Evolutionary conservation across 1,140 invertebrate genomes (phyloP).

Genomic region (Branchinecta lynchi): DNA sequence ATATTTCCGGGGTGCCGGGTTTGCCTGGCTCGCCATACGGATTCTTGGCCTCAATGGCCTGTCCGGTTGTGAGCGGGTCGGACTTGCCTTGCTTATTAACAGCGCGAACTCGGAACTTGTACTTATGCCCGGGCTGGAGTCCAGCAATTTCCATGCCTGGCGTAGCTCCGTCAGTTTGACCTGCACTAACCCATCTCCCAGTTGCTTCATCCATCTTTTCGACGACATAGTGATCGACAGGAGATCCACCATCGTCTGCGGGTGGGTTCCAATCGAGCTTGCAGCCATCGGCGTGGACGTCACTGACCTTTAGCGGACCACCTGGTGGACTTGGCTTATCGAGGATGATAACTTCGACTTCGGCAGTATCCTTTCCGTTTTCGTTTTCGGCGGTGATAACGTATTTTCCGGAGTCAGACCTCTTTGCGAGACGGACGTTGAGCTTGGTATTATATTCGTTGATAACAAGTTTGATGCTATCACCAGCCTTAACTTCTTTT

Average conservation of each 20-base stretch:
- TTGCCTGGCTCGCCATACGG: conserved; percentile 77
- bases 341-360: conserved; percentile 79
- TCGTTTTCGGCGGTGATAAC: conserved; percentile 80
- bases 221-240: conserved; percentile 76
- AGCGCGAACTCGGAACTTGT: conserved; percentile 87
- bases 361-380: conserved; percentile 79
- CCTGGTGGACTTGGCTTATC: conserved; percentile 74
- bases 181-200: conserved; percentile 79
- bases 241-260: conserved; percentile 72
- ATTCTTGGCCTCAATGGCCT: conserved; percentile 92
- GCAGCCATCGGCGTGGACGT: conserved; percentile 69
- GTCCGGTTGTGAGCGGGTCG: conserved; percentile 72
- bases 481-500: conserved; percentile 53
- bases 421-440: conserved; percentile 61
- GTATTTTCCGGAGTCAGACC: conserved; percentile 78
- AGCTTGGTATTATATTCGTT: conserved; percentile 81
- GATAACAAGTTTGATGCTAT: conserved; percentile 55
- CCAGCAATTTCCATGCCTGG: conserved; percentile 57
- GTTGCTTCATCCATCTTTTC: conserved; percentile 88
- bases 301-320: conserved; percentile 71
- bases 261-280: conserved; percentile 78
- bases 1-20: conserved; percentile 71
- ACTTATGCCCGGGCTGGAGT: conserved; percentile 74
- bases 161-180: conserved; percentile 63
- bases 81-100: conserved; percentile 92